Evolutionary conservation across 2,797 vertebrate species (phyloP).

Genomic region (Coregonus sp.): DNA sequence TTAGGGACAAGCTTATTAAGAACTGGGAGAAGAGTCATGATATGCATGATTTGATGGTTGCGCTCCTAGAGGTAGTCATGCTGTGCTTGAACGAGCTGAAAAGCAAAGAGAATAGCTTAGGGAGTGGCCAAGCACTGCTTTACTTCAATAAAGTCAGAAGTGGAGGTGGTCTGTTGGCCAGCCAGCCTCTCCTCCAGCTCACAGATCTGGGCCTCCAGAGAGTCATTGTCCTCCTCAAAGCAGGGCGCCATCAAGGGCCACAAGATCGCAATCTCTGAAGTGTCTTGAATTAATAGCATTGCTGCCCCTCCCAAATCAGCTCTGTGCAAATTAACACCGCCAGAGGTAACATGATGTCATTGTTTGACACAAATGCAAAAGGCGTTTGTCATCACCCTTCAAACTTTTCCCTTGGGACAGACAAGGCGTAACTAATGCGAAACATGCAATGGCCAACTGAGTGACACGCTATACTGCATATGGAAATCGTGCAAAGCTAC

Average conservation of each 20-base stretch:
- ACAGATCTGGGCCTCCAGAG: conserved; percentile 69
- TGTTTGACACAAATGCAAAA: conserved; percentile 4
- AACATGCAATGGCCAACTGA: neutral
- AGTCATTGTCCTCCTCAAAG: conserved; percentile 76
- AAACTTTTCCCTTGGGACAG: neutral
- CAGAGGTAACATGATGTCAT: neutral
- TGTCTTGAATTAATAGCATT: neutral
- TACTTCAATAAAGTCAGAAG: neutral
- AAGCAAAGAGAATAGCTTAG: no score
- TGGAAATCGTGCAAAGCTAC: neutral
- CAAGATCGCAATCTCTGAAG: no score
- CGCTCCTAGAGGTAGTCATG: no score
- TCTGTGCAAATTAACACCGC: neutral
- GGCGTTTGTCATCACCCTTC: conserved; percentile 11
- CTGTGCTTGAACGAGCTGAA: no score
- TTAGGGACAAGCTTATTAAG: no score
- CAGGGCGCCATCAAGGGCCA: conserved; percentile 42
- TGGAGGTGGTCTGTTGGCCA: conserved; percentile 6
- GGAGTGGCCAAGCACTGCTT: no score
- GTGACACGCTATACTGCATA: neutral
- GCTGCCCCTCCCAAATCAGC: neutral
- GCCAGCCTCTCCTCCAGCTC: conserved; percentile 57
- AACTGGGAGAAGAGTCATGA: no score
- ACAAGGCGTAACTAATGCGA: neutral
- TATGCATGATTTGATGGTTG: no score